Base-by-base conservation (phyloP, 2,113 vertebrate species). In the Piaya cayana region DNA sequence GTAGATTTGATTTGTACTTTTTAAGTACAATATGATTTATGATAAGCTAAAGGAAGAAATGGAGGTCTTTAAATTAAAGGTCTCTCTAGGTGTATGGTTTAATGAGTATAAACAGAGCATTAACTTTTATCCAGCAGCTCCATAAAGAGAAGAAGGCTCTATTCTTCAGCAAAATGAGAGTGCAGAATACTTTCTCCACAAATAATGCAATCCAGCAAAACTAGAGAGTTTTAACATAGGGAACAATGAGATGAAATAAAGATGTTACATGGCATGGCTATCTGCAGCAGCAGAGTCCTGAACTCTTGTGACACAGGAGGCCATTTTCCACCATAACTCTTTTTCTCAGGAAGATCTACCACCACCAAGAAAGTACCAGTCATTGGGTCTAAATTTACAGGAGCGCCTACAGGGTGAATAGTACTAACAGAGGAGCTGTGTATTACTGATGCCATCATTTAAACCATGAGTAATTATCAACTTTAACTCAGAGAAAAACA, bases 391-490 rank as follows among this genome's bases (percentile, higher is more conserved):
- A 78, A 82, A 69, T 21, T 76, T 82, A 55, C 18, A 69, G 39
- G 16, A 11, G 6, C 68, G 17, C 16, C 26, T 68, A 37, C 6
- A 65, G 47, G 29, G 23, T 72, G 12, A 84, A 86, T 4, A 91
- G 26, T 15, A 85, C 15, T 67, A 78, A 55, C 26, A 52, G 56
- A 82, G 55, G 62, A 90, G 34, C 26, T 67, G 23, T 77, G 8
- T 45, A 55, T 70, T 75, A 70, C 55, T 81, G 34, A 56, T 72
- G 26, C 37, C 39, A 93, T 93, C 68, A 34, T 75, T 77, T 83
- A 95, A 88, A 85, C 34, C 22, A 26, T 86, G 72, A 93, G 16
- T 85, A 96, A 95, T 92, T 88, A 94, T 86, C 55, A 95, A 16
- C 43, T 90, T 91, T 86, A 91, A 75, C 60, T 86, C 43, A 45